Evolutionary conservation across 2,888 invertebrate species (phyloP), one percentile per base, ranked within the genome.

Genomic region (Diploptera punctata): DNA sequence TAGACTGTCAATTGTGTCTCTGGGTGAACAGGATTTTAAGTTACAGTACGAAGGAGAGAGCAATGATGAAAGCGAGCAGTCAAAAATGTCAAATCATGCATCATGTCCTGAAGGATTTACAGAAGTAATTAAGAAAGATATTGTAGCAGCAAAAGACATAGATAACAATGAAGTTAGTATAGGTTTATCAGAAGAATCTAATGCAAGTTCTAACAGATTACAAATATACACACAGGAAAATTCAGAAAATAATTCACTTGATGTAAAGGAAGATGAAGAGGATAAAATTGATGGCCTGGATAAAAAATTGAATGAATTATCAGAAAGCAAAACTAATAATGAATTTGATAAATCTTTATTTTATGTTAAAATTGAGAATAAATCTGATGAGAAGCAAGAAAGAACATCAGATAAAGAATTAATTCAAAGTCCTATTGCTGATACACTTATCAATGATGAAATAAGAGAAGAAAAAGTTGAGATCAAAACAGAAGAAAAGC

Each of bases 1-100:
- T 71, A 83, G 84, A 21, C 78, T 87, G 31, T 88, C 88, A 0
- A 84, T 85, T 60, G 84, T 86, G 2, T 68, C 67, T 21, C 70
- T 61, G 7, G 72, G 61, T 5, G 38, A 82, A 83, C 70, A 82
- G 83, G 26, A 82, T 82, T 13, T 10, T 69, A 82, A 82, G 4
- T 82, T 82, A 0, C 83, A 83, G 43, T 82, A 83, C 38, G 80
- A 76, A 74, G 83, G 82, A 16, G 83, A 82, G 67, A 80, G 81
- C 0, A 78, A 78, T 70, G 80, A 80, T 29, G 44, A 68, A 31
- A 60, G 83, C 82, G 78, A 81, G 24, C 68, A 69, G 38, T 54
- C 68, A n/a, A 57, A 19, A 21, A 29, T 24, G 4, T 54, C 68
- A 10, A 9, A 24, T 18, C 68, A 81, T 18, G 3, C 26, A 3